These are phyloP conservation scores for Mastomys natalensis DNA, from an alignment of 2,113 vertebrate genomes.

Conservation along the genomic window DNA sequence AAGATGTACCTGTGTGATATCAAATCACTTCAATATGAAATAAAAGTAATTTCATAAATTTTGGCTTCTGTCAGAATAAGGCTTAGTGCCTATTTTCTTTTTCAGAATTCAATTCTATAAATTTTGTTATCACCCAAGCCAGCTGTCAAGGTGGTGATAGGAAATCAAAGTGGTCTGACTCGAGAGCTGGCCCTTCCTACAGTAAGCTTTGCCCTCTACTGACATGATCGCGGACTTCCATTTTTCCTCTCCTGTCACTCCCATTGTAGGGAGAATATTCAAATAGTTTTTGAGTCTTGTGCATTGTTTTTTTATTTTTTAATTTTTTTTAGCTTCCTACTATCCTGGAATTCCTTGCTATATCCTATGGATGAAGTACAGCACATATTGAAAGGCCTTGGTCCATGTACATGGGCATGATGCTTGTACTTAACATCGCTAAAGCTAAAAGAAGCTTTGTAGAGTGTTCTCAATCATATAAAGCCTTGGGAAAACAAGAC, in stretches of 20 bases:
- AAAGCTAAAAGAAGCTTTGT: not conserved
- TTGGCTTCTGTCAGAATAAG: not conserved
- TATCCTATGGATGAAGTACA: not conserved
- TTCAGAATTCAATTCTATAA: slow-evolving; percentile 17
- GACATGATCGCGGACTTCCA: not conserved
- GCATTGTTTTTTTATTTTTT: no score
- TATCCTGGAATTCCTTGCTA: not conserved
- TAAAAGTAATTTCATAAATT: not conserved
- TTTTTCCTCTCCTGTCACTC: not conserved
- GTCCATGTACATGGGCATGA: not conserved
- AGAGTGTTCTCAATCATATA: not conserved
- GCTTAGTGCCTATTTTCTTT: not conserved
- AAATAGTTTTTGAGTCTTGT: not conserved
- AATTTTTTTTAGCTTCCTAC: not conserved
- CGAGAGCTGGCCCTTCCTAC: not conserved
- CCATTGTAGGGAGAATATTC: not conserved
- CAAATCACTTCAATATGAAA: not conserved
- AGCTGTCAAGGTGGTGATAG: not conserved
- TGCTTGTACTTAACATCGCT: not conserved
- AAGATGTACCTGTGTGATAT: not conserved
- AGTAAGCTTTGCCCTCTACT: not conserved
- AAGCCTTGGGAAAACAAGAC: slow-evolving; percentile 1
- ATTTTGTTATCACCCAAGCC: not conserved
- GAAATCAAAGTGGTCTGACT: not conserved
- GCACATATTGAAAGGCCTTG: not conserved